Evolutionary conservation across 2,888 invertebrate species (phyloP), one percentile per base, ranked within the genome.

Genomic region (Tinea trinotella): DNA sequence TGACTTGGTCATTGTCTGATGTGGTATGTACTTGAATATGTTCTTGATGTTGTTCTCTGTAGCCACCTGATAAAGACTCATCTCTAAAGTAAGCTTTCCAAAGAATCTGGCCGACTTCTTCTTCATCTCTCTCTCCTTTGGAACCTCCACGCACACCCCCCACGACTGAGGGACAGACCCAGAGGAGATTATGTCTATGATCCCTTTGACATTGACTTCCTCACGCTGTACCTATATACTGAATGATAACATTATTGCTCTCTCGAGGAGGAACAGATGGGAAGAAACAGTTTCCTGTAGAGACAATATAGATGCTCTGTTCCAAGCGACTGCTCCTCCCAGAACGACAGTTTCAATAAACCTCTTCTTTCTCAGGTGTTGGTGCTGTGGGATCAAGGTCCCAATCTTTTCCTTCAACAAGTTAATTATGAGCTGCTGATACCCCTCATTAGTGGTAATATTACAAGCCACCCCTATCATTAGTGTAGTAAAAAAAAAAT

Each of bases 101-200:
- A 58, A 58, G 20, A 57, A 56, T 9, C 55, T 34, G 7, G 56
- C 58, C 12, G 55, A 56, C 24, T 18, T 40, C 15, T 58, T 56
- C 34, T 58, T 58, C 58, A 58, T 55, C 36, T 58, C 58, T 0
- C 58, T 24, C 13, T 56, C 56, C 20, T 15, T 44, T 44, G n/a
- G n/a, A n/a, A n/a, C n/a, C n/a, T n/a, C n/a, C n/a, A n/a, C n/a
- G n/a, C n/a, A n/a, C n/a, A n/a, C n/a, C n/a, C n/a, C n/a, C n/a
- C n/a, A n/a, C n/a, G n/a, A n/a, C n/a, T n/a, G n/a, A n/a, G n/a
- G n/a, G n/a, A n/a, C n/a, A n/a, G n/a, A n/a, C n/a, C n/a, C n/a
- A n/a, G n/a, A n/a, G n/a, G n/a, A n/a, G n/a, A n/a, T n/a, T n/a
- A n/a, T n/a, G n/a, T n/a, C n/a, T n/a, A 54, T 57, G 9, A 57